These are phyloP conservation scores for Lepilemur ruficaudatus DNA, from an alignment of 2,797 vertebrate species.

Conservation along the genomic window DNA sequence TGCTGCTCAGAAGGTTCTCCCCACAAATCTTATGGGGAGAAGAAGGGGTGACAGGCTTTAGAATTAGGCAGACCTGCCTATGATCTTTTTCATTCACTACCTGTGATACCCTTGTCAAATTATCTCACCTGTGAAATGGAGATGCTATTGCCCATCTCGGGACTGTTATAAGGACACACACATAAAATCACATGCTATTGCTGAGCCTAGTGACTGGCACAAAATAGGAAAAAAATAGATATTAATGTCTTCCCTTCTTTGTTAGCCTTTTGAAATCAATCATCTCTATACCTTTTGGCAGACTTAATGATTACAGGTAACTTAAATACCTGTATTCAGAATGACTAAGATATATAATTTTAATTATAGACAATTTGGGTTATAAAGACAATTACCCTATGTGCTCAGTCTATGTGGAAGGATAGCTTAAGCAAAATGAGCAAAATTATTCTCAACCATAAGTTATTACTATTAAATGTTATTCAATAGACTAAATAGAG, in stretches of 20 bases:
- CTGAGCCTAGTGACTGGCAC: background rate
- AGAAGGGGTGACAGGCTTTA: background rate
- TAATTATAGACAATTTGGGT: background rate
- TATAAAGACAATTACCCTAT: background rate
- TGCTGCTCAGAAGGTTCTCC: background rate
- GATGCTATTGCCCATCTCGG: background rate
- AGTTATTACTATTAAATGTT: background rate
- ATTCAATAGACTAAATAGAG: background rate
- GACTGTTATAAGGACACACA: background rate
- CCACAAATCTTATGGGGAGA: background rate
- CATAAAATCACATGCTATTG: background rate
- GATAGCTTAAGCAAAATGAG: background rate
- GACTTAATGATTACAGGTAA: background rate
- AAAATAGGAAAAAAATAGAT: background rate
- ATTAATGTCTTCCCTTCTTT: background rate
- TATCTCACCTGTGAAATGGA: background rate
- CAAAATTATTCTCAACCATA: background rate
- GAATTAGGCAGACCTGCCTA: background rate
- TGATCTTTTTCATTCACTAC: background rate
- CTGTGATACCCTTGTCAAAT: background rate
- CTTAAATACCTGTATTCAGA: background rate
- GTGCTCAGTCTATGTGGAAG: background rate
- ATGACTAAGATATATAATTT: background rate
- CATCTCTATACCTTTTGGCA: background rate
- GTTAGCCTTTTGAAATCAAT: background rate